These are phyloP conservation scores for Galerucella pusilla DNA, from an alignment of 2,888 invertebrate species.

Conservation along the genomic window DNA sequence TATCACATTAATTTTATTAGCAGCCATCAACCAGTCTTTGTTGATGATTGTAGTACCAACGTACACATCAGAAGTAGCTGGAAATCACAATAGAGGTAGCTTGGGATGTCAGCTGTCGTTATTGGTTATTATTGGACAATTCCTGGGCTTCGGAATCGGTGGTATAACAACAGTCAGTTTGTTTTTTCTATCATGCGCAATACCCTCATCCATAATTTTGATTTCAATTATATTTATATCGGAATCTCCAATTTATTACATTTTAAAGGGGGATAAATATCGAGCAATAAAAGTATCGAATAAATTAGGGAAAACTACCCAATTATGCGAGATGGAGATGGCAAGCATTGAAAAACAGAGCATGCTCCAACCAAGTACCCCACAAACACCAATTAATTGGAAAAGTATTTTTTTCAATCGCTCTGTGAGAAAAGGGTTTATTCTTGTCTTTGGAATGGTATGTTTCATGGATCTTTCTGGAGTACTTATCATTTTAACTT, in stretches of 20 bases:
- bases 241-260: slow-evolving; percentile 47
- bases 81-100: slow-evolving; percentile 80
- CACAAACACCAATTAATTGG: not conserved
- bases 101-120: slow-evolving; percentile 65
- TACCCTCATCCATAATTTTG: slow-evolving; percentile 41
- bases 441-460: slow-evolving; percentile 80
- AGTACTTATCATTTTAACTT: slow-evolving; percentile 82
- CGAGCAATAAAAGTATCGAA: slow-evolving; percentile 19
- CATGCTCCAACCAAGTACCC: slow-evolving; percentile 69
- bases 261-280: slow-evolving; percentile 5
- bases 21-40: not conserved
- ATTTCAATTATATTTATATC: slow-evolving; percentile 30
- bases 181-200: slow-evolving; percentile 35
- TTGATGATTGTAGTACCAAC: slow-evolving; percentile 73
- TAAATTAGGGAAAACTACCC: slow-evolving; percentile 25
- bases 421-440: slow-evolving; percentile 68
- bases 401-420: slow-evolving; percentile 19
- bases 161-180: slow-evolving; percentile 36
- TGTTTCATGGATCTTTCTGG: slow-evolving; percentile 84
- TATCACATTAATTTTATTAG: slow-evolving; percentile 64
- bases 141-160: slow-evolving; percentile 40
- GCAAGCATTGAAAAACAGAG: slow-evolving; percentile 62
- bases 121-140: slow-evolving; percentile 34
- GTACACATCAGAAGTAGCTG: slow-evolving; percentile 87
- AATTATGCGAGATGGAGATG: slow-evolving; percentile 1